Base-by-base conservation (phyloP, 37 sponge, comb jelly and placozoan species). In the Aphrocallistes beatrix region DNA sequence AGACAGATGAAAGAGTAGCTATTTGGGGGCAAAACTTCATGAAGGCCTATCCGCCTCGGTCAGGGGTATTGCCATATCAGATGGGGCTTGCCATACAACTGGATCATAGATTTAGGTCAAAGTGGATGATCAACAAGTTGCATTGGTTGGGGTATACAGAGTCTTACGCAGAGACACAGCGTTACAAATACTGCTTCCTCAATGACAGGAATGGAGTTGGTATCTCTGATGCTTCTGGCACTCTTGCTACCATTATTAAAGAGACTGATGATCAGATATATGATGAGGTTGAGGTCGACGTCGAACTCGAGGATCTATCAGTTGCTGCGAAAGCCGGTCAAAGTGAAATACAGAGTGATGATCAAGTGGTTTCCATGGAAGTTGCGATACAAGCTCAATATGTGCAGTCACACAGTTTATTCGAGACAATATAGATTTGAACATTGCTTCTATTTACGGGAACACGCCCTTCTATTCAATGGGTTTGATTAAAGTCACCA, bases 401-500 rank as follows among this genome's bases (percentile, higher is more conserved):
- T 82, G 82, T 28, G 39, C 87, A 9, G 82, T 87, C 83, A 84
- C 85, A 25, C 85, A 84, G 50, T 85, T 50, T 32, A 60, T 85
- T 30, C 60, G 51, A 34, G 86, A 85, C 38, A 85, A 85, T 51
- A 37, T 85, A 25, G 86, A 85, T 37, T 60, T 50, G 8, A 85
- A 85, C 50, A 21, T 85, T 16, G 69, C 86, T 13, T 50, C 86
- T 17, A 13, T 85, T 51, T 50, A 85, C 51, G 86, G 69, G 8
- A 28, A 51, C 48, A 51, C 60, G 32, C 48, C 69, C 8, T 75
- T 85, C 6, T 60, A 85, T 84, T 48, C 85, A 23, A 75, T 84
- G 88, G 85, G 88, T 32, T 84, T 84, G 0, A 84, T 88, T 39
- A 85, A 82, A 84, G 51, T 84, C 81, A 69, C 85, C 36, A 84